A percentile compares a stretch with the other conserved stretches of the same genome.
phyloP scores from a whole-genome alignment of 1,140 invertebrate genomes.

The Phenacoccus solenopsis region DNA sequence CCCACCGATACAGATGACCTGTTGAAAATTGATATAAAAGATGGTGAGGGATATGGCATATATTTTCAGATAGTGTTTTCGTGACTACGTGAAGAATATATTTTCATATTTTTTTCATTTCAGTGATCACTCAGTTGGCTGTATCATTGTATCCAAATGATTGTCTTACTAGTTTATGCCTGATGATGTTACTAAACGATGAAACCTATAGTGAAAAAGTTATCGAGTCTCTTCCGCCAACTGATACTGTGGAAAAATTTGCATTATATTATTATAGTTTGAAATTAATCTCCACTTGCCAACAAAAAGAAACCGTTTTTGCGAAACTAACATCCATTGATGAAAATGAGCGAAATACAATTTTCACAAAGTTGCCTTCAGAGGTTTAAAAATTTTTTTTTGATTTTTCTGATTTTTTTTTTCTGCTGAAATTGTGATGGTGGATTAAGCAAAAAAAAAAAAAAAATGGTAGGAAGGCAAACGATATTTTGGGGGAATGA shows the following conservation, averaged over 20 bases:
- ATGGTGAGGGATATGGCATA: neutral
- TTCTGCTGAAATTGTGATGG: too few relatives aligned
- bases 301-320: too few relatives aligned
- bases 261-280: neutral
- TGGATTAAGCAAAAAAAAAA: too few relatives aligned
- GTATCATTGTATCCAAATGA: constrained; percentile 16
- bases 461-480: too few relatives aligned
- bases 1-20: neutral
- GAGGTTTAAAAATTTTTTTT: neutral
- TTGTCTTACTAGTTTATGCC: constrained; percentile 2
- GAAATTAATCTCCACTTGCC: neutral
- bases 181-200: constrained; percentile 9
- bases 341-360: neutral
- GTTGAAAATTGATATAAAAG: constrained; percentile 7
- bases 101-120: neutral
- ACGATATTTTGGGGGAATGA: too few relatives aligned
- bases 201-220: constrained; percentile 13
- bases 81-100: neutral
- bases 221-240: constrained; percentile 4
- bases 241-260: neutral
- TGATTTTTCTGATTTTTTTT: neutral
- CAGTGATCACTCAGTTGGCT: constrained; percentile 18
- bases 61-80: neutral
- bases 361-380: neutral
- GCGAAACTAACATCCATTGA: too few relatives aligned